Evolutionary conservation across 2,113 vertebrate genomes (phyloP).

Genomic region (Forbesichthys agassizii): DNA sequence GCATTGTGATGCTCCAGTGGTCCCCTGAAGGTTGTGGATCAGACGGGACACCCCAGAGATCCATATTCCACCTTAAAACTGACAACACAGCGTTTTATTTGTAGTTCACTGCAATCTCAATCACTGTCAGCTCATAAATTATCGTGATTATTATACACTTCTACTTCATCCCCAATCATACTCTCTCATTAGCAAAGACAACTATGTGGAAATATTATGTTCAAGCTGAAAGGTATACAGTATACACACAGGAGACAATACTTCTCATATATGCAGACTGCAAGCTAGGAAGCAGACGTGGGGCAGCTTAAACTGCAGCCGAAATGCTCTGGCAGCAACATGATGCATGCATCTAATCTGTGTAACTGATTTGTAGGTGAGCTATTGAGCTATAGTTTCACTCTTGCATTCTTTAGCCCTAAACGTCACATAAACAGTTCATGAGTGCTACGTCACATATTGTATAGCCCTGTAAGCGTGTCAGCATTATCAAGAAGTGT

Average conservation of each 20-base stretch:
- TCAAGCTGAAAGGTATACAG: conserved; percentile 13
- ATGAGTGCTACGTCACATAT: too few species aligned
- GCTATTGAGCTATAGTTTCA: too few species aligned
- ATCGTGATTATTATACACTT: conserved; percentile 10
- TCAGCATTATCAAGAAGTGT: too few species aligned
- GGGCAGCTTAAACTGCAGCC: conserved; percentile 29
- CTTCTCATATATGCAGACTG: conserved; percentile 41
- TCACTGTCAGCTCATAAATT: conserved; percentile 14
- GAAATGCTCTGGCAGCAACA: conserved; percentile 14
- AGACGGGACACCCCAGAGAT: conserved; percentile 27
- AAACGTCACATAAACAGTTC: too few species aligned
- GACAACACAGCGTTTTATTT: conserved; percentile 38
- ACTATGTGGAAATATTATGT: conserved; percentile 11
- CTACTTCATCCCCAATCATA: conserved; percentile 13
- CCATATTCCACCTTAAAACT: conserved; percentile 45
- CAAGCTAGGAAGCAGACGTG: conserved; percentile 31
- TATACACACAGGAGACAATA: conserved; percentile 21
- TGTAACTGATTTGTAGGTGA: too few species aligned
- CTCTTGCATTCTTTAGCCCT: too few species aligned
- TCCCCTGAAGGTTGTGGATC: conserved; percentile 25
- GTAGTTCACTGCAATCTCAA: background rate
- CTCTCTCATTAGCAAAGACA: conserved; percentile 29
- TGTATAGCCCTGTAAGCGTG: too few species aligned
- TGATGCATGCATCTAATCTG: too few species aligned
- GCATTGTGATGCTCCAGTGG: conserved; percentile 28